Conservation (phyloP, 37 sponge, comb jelly and placozoan genomes). For the Axinella damicornis region DNA sequence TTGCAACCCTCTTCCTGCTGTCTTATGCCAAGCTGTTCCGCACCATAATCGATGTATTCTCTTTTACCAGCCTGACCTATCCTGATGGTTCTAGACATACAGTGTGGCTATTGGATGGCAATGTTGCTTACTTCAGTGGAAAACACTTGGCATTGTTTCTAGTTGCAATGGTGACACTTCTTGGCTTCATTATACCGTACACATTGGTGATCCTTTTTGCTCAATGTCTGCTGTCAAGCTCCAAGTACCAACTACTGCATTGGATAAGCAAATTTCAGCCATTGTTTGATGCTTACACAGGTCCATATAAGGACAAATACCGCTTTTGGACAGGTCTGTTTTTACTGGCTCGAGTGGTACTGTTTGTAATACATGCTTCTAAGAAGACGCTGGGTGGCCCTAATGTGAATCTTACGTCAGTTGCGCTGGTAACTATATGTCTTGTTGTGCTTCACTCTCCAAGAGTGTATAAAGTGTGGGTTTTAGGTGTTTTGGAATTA, state of each 20-base stretch:
- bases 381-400: conserved; percentile 1
- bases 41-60: background rate
- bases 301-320: background rate
- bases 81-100: background rate
- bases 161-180: too few species aligned
- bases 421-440: background rate
- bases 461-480: too few species aligned
- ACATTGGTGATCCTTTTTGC: background rate
- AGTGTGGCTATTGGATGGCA: conserved; percentile 18
- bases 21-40: conserved; percentile 4
- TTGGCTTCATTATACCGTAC: background rate
- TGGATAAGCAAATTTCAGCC: background rate
- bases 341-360: background rate
- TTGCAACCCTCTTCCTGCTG: conserved; percentile 14
- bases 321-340: conserved; percentile 12
- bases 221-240: background rate
- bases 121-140: background rate
- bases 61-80: background rate
- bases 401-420: background rate
- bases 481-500: too few species aligned
- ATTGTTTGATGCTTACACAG: background rate
- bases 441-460: too few species aligned
- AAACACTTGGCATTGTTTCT: too few species aligned
- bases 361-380: background rate
- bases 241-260: background rate